Evolutionary conservation across 92 coral and sea anemone species (phyloP).

Genomic region (Zoanthus sociatus): DNA sequence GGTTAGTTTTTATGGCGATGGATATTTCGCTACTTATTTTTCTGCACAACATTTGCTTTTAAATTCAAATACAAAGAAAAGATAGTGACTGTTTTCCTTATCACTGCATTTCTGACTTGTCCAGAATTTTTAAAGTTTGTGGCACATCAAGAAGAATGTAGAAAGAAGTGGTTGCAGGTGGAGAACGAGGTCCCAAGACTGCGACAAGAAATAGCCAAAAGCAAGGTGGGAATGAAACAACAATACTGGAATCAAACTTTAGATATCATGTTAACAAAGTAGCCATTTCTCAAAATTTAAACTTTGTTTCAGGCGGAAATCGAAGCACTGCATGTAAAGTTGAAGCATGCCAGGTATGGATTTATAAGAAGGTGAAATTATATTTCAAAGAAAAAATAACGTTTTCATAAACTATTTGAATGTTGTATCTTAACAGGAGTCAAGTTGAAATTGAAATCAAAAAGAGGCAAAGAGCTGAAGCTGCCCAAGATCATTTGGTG

Average conservation of each 20-base stretch:
- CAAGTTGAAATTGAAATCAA: conserved; percentile 92
- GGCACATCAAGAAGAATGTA: conserved; percentile 96
- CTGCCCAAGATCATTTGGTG: conserved; percentile 94
- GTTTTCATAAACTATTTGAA: neutral
- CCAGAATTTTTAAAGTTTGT: conserved; percentile 93
- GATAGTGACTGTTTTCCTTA: neutral
- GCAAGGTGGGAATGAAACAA: conserved; percentile 67
- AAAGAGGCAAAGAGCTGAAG: conserved; percentile 93
- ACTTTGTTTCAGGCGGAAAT: conserved; percentile 83
- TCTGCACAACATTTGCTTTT: neutral
- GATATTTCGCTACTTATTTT: neutral
- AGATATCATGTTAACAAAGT: neutral
- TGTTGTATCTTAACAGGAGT: conserved; percentile 59
- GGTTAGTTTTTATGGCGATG: conserved; percentile 63
- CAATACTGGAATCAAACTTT: neutral
- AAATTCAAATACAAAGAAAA: neutral
- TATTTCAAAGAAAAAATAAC: neutral
- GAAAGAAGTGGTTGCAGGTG: conserved; percentile 89
- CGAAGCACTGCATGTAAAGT: conserved; percentile 91
- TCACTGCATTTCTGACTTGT: conserved; percentile 7
- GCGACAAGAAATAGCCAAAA: conserved; percentile 84
- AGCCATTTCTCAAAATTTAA: neutral
- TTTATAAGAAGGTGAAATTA: neutral
- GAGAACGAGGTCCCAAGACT: conserved; percentile 77
- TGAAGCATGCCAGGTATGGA: conserved; percentile 94